phyloP scores from a whole-genome alignment of 2,797 vertebrate species.

The Channallabes apus region DNA sequence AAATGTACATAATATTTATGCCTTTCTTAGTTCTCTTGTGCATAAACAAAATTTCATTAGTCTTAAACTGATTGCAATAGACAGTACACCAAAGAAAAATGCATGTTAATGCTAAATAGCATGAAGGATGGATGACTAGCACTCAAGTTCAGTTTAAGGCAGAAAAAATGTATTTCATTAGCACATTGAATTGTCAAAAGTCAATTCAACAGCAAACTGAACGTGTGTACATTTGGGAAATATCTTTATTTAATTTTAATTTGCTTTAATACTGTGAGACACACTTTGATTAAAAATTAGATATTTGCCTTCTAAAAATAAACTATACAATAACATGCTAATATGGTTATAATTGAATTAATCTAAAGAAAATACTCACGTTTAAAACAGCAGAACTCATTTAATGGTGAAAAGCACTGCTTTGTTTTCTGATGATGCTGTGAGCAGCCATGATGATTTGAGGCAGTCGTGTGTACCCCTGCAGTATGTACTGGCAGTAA shows the following conservation, averaged over 20 bases:
- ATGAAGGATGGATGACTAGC: neutral
- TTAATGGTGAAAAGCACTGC: neutral
- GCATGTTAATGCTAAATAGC: slow-evolving; percentile 23
- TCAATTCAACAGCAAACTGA: neutral
- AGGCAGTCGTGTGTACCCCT: neutral
- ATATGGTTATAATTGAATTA: neutral
- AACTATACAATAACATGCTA: neutral
- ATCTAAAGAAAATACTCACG: neutral
- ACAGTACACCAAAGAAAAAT: neutral
- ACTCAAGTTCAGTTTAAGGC: neutral
- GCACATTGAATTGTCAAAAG: neutral
- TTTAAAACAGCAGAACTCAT: neutral
- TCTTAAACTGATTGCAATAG: slow-evolving; percentile 16
- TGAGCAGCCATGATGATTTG: neutral
- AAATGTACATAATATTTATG: neutral
- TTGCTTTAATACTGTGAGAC: neutral
- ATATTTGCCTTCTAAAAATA: neutral
- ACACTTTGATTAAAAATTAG: neutral
- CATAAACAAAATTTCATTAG: neutral
- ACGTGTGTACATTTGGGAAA: neutral
- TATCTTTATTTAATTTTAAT: neutral
- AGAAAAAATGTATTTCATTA: neutral
- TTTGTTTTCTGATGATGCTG: neutral
- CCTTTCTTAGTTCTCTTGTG: neutral
- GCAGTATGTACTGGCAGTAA: neutral